These are phyloP conservation scores for Cardinalis cardinalis DNA, from an alignment of 2,113 vertebrate species.

Conservation along the genomic window DNA sequence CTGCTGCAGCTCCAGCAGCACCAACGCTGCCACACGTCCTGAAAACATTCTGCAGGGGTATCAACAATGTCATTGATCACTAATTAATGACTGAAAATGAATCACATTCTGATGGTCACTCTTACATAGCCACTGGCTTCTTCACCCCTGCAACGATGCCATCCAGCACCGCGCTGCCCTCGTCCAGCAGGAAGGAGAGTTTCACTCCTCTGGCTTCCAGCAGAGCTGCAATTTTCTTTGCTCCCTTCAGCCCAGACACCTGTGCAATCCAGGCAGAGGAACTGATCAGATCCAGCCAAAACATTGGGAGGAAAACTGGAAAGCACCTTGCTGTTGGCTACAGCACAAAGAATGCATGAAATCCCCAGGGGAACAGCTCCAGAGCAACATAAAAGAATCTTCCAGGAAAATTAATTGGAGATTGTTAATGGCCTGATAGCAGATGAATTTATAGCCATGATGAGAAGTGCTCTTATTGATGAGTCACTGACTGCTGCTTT, in stretches of 20 bases:
- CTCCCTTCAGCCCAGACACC: slow-evolving; percentile 81
- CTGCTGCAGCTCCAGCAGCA: neutral
- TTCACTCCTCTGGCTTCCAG: slow-evolving; percentile 78
- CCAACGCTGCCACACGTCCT: neutral
- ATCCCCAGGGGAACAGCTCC: neutral
- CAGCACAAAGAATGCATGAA: neutral
- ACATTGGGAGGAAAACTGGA: neutral
- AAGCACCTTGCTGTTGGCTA: neutral
- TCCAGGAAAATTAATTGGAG: neutral
- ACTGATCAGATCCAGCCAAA: neutral
- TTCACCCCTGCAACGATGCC: slow-evolving; percentile 74
- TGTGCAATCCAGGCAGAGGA: slow-evolving; percentile 46
- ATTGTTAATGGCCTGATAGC: neutral
- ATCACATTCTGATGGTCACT: neutral
- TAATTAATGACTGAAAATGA: neutral
- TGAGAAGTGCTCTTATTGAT: neutral
- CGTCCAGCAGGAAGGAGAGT: slow-evolving; percentile 86
- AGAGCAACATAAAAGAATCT: neutral
- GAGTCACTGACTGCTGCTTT: neutral
- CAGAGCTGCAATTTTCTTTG: slow-evolving; percentile 76
- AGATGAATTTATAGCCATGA: neutral
- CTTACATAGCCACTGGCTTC: slow-evolving; percentile 85
- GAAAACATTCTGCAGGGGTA: neutral
- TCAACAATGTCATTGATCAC: neutral
- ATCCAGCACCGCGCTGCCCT: slow-evolving; percentile 79